Percentiles rank a stretch among this genome's conserved stretches.
These are phyloP conservation scores for Potorous gilbertii DNA, from an alignment of 2,797 vertebrate species.

Conservation along the genomic window DNA sequence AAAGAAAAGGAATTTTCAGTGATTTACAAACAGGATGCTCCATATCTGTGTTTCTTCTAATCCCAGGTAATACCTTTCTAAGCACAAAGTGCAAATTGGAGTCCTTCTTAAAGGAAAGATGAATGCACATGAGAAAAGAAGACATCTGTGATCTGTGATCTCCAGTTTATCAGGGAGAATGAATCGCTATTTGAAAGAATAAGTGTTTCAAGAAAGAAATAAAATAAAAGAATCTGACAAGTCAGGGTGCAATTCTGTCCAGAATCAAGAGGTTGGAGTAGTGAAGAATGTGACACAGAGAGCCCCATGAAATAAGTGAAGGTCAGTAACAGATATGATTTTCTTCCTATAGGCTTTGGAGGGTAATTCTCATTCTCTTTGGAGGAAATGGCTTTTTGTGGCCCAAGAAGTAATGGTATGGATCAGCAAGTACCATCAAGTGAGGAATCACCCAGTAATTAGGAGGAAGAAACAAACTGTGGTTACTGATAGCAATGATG, in stretches of 20 bases:
- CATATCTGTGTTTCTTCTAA: not conserved
- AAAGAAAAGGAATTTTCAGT: not conserved
- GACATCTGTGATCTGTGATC: not conserved
- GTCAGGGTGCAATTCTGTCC: not conserved
- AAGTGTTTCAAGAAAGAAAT: not conserved
- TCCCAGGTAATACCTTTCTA: not conserved
- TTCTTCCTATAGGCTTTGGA: not conserved
- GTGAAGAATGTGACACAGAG: not conserved
- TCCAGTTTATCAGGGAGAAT: not conserved
- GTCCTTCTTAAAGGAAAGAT: not conserved
- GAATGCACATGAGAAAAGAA: not conserved
- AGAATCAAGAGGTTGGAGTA: not conserved
- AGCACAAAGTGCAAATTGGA: not conserved
- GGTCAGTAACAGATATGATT: not conserved
- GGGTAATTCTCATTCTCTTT: not conserved
- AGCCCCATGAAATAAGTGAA: not conserved
- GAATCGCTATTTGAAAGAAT: not conserved
- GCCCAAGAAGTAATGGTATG: not conserved
- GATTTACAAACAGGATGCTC: not conserved
- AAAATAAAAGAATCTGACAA: not conserved
- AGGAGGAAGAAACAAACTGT: not conserved
- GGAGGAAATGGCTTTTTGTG: not conserved
- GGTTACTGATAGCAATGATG: not conserved
- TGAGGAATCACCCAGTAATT: not conserved
- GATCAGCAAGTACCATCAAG: not conserved